Base-by-base conservation (phyloP, 2,113 vertebrate genomes). In the Oncorhynchus gorbuscha region DNA sequence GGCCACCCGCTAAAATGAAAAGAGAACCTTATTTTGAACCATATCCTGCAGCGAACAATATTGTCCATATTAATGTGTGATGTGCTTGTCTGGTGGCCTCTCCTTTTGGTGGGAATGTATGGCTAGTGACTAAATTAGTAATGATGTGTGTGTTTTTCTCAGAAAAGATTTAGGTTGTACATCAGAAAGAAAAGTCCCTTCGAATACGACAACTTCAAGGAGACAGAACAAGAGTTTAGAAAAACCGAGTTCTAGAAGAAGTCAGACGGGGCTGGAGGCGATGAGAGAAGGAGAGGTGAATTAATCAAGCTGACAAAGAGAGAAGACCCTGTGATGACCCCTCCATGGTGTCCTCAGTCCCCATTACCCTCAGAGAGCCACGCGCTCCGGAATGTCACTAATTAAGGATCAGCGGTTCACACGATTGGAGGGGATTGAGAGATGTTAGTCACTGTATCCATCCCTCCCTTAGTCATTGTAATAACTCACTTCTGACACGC, bases 261-360 rank as follows among this genome's bases (percentile, higher is more conserved):
- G 93, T 94, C 94, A 94, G 93, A 94, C 94, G 91, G 91, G 90
- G 93, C 94, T 94, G 84, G 90, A 87, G 95, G 94, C 93, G 91
- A 94, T 94, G 92, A 90, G 89, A 93, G 92, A 93, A 94, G 92
- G 93, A 95, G 93, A 93, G 93, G 95, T 94, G 93, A 96, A 97
- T 97, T 97, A 97, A 97, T 98, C 96, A 97, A 95, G 80, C 94
- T 95, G 94, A 94, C 95, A 96, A 93, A 94, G 58, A 83, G 94
- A 95, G 93, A 95, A 91, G 76, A 89, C 93, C 90, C 88, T 89
- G 79, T 85, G 88, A 90, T 96, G 96, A 96, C 95, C 96, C 94
- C 92, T 93, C 93, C 92, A 92, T 95, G 95, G 95, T 94, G 95
- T 96, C 93, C 94, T 95, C 95, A 93, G 92, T 93, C 94, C 92